Base-by-base conservation (phyloP, 2,888 invertebrate genomes). In the Drosophila monieri region DNA sequence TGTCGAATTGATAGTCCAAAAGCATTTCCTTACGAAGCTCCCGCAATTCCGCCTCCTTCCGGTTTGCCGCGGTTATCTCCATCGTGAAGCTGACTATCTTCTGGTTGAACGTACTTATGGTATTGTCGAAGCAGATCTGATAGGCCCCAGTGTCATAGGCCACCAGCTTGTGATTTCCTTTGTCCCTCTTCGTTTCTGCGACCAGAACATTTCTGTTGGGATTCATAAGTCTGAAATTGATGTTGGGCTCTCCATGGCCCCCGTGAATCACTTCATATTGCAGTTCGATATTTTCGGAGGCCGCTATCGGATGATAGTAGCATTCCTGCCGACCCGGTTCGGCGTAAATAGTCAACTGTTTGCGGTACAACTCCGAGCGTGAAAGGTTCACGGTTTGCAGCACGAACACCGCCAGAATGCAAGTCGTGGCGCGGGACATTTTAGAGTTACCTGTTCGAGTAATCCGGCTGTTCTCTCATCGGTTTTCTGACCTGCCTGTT, bases 51-150 rank as follows among this genome's bases (percentile, higher is more conserved):
- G 92, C 90, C 61, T 93, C 93, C 15, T 93, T 92, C 0, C 92
- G 92, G 1, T 93, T 93, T 39, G 94, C 94, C 23, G 92, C 92
- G 10, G 94, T 94, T 1, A 96, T 92, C 72, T 94, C 92, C 14
- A 97, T 88, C 85, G 96, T 96, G 88, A 97, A 96, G 89, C 95
- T 96, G 0, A 97, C 95, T 0, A 96, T 95, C 90, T 98, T 98
- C 18, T 93, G 92, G 73, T 96, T 95, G 81, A 96, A 96, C 0
- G 94, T 91, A 89, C 96, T 97, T 89, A 95, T 96, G 0, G 94
- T 94, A 89, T 98, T 98, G 89, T 97, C 97, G 80, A 97, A 97
- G 87, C 98, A 98, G 78, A 97, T 93, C 77, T 94, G 93, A 88
- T 95, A 97, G 88, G 96, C 95, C 0, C 97, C 97, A 2, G 93